Evolutionary conservation across 2,888 invertebrate genomes (phyloP).

Genomic region (Morpho achilles): DNA sequence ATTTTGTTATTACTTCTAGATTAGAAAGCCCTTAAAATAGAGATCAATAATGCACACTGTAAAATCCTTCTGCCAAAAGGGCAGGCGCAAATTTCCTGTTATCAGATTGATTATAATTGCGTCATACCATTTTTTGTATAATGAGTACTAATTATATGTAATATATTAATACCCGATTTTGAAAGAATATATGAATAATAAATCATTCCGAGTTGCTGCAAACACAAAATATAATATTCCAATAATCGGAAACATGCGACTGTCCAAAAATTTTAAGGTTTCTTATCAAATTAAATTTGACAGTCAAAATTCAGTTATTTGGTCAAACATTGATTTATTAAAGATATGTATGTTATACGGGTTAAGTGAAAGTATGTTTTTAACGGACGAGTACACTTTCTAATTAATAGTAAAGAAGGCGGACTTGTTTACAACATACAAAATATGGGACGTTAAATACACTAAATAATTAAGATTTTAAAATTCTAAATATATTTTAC

Average conservation of each 20-base stretch:
- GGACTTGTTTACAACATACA: slow-evolving; percentile 25
- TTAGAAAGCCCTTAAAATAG: no score
- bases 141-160: no score
- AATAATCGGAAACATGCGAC: background rate
- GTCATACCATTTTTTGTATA: no score
- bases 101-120: no score
- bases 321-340: slow-evolving; percentile 25
- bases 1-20: no score
- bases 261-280: background rate
- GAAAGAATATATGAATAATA: no score
- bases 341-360: slow-evolving; percentile 26
- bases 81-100: no score
- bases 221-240: background rate
- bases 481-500: slow-evolving; percentile 13
- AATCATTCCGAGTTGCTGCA: no score
- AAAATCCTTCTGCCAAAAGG: no score
- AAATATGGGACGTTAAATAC: slow-evolving; percentile 18
- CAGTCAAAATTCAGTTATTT: slow-evolving; percentile 19
- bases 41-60: no score
- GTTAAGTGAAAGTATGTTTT: slow-evolving; percentile 14
- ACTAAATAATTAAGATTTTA: slow-evolving; percentile 19
- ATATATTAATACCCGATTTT: no score
- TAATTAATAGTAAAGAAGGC: slow-evolving; percentile 26
- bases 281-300: slow-evolving; percentile 6
- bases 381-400: slow-evolving; percentile 26